phyloP scores from a whole-genome alignment of 2,797 vertebrate genomes.

The Oryzias sinensis region DNA sequence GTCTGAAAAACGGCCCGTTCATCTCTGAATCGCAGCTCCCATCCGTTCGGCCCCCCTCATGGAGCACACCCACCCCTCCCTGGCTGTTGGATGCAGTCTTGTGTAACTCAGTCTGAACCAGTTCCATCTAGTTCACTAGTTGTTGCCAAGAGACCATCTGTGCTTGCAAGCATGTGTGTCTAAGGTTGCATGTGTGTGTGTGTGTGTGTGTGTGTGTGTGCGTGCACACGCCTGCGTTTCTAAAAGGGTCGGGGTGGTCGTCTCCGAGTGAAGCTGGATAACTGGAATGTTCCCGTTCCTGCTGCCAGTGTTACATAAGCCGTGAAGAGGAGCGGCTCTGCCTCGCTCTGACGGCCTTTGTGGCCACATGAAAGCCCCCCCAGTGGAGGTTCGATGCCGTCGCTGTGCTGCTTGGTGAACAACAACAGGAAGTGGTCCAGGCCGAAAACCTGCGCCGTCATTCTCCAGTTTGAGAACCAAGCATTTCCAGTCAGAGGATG shows the following conservation, averaged over 20 bases:
- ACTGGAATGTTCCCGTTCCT: conserved; percentile 64
- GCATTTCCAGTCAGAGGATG: no score
- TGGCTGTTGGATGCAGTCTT: conserved; percentile 46
- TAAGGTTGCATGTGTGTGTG: background rate
- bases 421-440: no score
- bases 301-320: conserved; percentile 55
- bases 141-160: conserved; percentile 50
- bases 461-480: no score
- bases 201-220: background rate
- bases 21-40: background rate
- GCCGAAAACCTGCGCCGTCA: no score
- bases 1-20: no score
- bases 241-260: conserved; percentile 11
- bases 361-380: background rate
- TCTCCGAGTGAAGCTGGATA: conserved; percentile 39
- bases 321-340: conserved; percentile 6
- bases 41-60: background rate
- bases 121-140: conserved; percentile 68
- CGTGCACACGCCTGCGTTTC: background rate
- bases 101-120: conserved; percentile 68
- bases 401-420: background rate
- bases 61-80: conserved; percentile 10
- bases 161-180: conserved; percentile 18
- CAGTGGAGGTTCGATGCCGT: background rate
- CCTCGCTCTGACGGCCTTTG: background rate